Evolutionary conservation across 2,888 invertebrate genomes (phyloP), one percentile per base, ranked within the genome.

Genomic region (Adelognathus sp.): DNA sequence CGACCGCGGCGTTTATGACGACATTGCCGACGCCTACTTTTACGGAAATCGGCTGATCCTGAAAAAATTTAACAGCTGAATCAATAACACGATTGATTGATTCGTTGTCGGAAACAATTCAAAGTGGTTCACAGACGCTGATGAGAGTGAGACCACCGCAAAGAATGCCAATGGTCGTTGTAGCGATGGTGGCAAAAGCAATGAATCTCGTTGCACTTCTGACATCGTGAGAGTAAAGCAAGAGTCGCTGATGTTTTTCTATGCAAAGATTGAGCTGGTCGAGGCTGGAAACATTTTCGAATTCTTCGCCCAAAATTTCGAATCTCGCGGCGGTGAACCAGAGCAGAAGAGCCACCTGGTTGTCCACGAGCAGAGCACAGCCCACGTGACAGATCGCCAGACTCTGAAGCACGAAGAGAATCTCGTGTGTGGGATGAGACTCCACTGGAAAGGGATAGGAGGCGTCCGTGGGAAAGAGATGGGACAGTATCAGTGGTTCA

Each of bases 361-460:
- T 75, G 60, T 88, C 89, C 0, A 86, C 79, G 9, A 82, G 67
- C 1, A 86, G 79, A 3, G 81, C 76, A 0, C 84, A 70, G 4
- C 81, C 82, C 9, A 84, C 79, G 70, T 89, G 87, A 18, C 83
- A 79, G n/a, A 86, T 81, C 0, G 79, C 81, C 2, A 89, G 0
- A 0, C 64, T 14, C 46, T 89, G 87, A 9, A 83, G 82, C 0
- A 83, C 1, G 31, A 86, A 90, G 2, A 90, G 54, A 0, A 82
- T 36, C 24, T 72, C 76, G 14, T 75, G 71, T 0, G 85, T 6
- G 0, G 79, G 74, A 39, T 72, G 69, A 29, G 74, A 14, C 11
- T 88, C 72, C 1, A 85, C 74, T 1, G 76, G 21, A 73, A 90
- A 89, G n/a, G 89, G 90, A 80, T 88, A 90, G 33, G 82, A 81